Base-by-base conservation (phyloP, 37 sponge, comb jelly and placozoan genomes). In the Dysidea cf. avara region DNA sequence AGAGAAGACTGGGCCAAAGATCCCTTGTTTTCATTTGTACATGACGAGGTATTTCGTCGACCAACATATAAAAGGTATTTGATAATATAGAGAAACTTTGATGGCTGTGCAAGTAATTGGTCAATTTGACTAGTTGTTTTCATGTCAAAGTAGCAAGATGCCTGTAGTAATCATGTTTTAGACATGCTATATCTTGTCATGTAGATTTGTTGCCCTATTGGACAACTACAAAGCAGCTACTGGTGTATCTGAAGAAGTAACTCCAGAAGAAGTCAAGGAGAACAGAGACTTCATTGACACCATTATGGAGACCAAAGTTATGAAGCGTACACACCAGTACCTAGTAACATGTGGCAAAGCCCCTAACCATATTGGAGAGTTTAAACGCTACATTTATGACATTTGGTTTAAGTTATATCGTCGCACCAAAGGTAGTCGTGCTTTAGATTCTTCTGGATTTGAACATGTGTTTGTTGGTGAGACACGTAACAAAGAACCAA, bases 381-480 rank as follows among this genome's bases (percentile, higher is more conserved):
- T 95, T 67, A 95, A 95, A 53, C 52, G 70, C n/a, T 81, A 83
- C 50, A 76, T 95, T 25, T 87, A 90, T 66, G 86, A 95, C 59
- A 28, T 87, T 31, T 95, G 96, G 96, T 95, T 95, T 63, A 90
- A 83, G 55, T 68, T 94, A 24, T 94, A 94, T 69, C 53, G 86
- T n/a, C 58, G 87, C 16, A 88, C 89, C 20, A 71, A 57, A 37
- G 86, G 72, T 22, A 60, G 55, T 46, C 21, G 76, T 39, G 77
- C 61, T 30, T 73, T 80, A 29, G 96, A 95, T 58, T 95, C 96
- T 0, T 90, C 91, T 32, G 96, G 88, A 21, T 95, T 95, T 87
- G 96, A 95, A 56, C 96, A 95, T 61, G 96, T 95, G 52, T 95
- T 95, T 87, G 96, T 95, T 28, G 96, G 96, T 46, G 96, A 95